Percentiles rank a stretch among this genome's conserved stretches.
These are phyloP conservation scores for Phortica variegata DNA, from an alignment of 1,140 invertebrate species.

Conservation along the genomic window DNA sequence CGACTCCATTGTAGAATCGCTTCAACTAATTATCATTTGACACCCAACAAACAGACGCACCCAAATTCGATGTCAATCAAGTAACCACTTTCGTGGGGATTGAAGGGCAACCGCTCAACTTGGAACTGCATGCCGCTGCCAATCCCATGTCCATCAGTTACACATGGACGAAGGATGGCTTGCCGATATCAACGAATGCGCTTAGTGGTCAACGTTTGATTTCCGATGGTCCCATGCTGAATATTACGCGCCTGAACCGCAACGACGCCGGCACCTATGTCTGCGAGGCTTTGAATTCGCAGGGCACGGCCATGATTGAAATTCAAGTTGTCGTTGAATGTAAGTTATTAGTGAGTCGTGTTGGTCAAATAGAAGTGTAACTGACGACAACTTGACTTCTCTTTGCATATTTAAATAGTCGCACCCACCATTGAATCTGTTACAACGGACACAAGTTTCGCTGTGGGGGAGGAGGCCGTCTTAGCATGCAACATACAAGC, in stretches of 20 bases:
- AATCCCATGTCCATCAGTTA: conserved; percentile 85
- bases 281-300: conserved; percentile 83
- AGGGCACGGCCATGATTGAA: conserved; percentile 77
- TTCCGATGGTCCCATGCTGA: conserved; percentile 76
- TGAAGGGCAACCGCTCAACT: conserved; percentile 78
- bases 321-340: conserved; percentile 87
- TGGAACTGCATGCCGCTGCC: conserved; percentile 77
- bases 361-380: background rate
- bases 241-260: conserved; percentile 75
- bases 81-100: conserved; percentile 68
- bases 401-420: conserved; percentile 16
- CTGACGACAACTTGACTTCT: background rate
- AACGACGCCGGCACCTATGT: conserved; percentile 85
- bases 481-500: conserved; percentile 83
- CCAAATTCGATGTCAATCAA: conserved; percentile 67
- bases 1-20: background rate
- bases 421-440: conserved; percentile 71
- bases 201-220: conserved; percentile 64
- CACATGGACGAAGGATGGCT: conserved; percentile 83
- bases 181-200: conserved; percentile 61
- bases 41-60: conserved; percentile 66
- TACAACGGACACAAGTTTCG: conserved; percentile 72
- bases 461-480: conserved; percentile 76
- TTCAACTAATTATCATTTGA: background rate
- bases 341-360: conserved; percentile 63